These are phyloP conservation scores for Drosophila quinaria DNA, from an alignment of 2,888 invertebrate species.

Conservation along the genomic window DNA sequence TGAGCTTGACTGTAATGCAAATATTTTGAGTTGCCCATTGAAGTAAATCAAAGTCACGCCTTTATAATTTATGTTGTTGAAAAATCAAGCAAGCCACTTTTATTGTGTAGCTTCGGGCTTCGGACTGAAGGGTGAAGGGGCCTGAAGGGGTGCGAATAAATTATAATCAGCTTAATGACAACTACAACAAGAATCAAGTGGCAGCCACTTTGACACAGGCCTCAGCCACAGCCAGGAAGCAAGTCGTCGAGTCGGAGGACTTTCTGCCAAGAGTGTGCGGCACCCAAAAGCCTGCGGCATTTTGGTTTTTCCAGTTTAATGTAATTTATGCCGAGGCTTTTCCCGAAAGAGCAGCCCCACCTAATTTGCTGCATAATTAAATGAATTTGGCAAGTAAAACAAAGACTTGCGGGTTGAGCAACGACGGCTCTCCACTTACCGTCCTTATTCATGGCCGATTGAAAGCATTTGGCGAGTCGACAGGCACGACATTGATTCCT, in stretches of 20 bases:
- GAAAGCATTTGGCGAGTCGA: conserved; percentile 97
- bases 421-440: conserved; percentile 88
- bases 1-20: neutral
- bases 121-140: neutral
- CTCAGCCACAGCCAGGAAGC: conserved; percentile 6
- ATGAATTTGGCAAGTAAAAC: conserved; percentile 72
- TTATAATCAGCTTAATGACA: conserved; percentile 82
- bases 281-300: conserved; percentile 67
- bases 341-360: conserved; percentile 32
- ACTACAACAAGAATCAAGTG: conserved; percentile 55
- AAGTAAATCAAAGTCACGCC: conserved; percentile 31
- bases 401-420: conserved; percentile 57
- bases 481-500: conserved; percentile 98
- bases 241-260: conserved; percentile 20
- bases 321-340: conserved; percentile 71
- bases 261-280: conserved; percentile 33
- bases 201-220: conserved; percentile 24
- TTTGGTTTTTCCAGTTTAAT: conserved; percentile 68
- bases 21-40: conserved; percentile 1
- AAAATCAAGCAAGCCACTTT: conserved; percentile 53
- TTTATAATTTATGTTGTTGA: conserved; percentile 34
- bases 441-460: conserved; percentile 99
- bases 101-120: conserved; percentile 26
- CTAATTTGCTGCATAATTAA: conserved; percentile 80
- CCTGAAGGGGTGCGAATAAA: conserved; percentile 57